A percentile compares a stretch with the other conserved stretches of the same genome.
Conservation (phyloP, 2,888 invertebrate genomes). For the Tiliacea citrago region DNA sequence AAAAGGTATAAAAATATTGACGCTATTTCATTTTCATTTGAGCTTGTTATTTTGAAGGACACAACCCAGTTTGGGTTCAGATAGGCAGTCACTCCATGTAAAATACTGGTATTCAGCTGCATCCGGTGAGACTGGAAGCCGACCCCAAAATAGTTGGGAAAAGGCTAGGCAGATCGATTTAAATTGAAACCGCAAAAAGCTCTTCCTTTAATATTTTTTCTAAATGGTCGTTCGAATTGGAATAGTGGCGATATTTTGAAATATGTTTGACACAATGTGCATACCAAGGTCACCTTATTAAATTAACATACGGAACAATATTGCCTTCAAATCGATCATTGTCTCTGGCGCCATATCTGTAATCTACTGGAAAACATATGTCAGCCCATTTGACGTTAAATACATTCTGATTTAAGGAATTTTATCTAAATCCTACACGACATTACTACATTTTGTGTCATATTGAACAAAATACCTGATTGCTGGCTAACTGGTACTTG, state of each 20-base stretch:
- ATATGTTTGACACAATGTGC: not conserved
- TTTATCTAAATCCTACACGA: constrained; percentile 42
- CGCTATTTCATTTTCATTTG: not conserved
- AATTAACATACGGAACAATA: constrained; percentile 24
- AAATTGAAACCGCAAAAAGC: not conserved
- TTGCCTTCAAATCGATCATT: constrained; percentile 5
- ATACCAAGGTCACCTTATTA: not conserved
- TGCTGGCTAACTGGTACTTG: constrained; percentile 14
- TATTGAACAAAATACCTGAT: constrained; percentile 27
- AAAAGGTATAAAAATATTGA: not conserved
- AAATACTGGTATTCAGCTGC: too few species aligned
- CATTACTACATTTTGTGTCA: constrained; percentile 11
- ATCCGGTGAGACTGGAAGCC: too few species aligned
- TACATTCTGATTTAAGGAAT: constrained; percentile 33
- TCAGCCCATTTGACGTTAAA: constrained; percentile 20
- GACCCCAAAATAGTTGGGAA: too few species aligned
- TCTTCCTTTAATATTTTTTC: not conserved
- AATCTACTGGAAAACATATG: constrained; percentile 33
- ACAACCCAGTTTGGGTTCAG: too few species aligned
- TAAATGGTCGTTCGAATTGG: not conserved
- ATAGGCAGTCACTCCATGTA: too few species aligned
- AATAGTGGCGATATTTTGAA: not conserved
- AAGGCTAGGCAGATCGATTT: too few species aligned
- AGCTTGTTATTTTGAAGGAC: not conserved
- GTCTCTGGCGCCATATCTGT: constrained; percentile 28